Conservation (phyloP, 2,888 invertebrate species). For the Litoditis marina region DNA sequence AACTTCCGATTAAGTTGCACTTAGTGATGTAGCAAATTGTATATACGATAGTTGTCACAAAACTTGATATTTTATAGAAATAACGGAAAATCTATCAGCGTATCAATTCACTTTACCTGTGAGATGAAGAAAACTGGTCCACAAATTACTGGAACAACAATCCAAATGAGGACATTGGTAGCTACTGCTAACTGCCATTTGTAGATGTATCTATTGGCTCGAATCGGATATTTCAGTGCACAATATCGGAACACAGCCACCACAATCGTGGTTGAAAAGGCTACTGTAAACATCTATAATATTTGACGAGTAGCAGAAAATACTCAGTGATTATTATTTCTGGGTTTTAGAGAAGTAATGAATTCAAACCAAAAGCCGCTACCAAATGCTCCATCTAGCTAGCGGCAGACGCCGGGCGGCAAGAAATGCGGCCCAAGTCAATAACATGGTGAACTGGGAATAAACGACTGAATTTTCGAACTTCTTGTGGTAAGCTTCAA, state of each 20-base stretch:
- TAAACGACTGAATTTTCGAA: too few species aligned
- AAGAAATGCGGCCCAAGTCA: too few species aligned
- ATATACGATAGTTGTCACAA: too few species aligned
- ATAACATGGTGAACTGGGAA: too few species aligned
- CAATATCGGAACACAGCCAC: slow-evolving; percentile 47
- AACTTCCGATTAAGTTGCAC: too few species aligned
- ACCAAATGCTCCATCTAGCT: too few species aligned
- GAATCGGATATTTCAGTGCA: slow-evolving; percentile 43
- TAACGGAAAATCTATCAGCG: neutral
- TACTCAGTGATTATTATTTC: neutral
- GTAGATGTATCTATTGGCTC: slow-evolving; percentile 44
- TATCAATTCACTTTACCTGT: slow-evolving; percentile 22
- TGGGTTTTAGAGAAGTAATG: too few species aligned
- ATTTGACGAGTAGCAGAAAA: neutral
- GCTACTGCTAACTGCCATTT: slow-evolving; percentile 34
- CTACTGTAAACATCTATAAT: slow-evolving; percentile 35
- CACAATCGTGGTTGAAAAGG: slow-evolving; percentile 50
- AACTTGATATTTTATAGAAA: neutral
- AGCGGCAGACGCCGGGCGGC: too few species aligned
- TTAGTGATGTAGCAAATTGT: too few species aligned
- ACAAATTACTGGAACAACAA: slow-evolving; percentile 46
- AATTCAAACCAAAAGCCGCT: too few species aligned
- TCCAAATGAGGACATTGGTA: slow-evolving; percentile 36
- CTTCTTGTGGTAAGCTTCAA: too few species aligned
- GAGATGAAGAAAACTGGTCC: slow-evolving; percentile 50